phyloP scores from a whole-genome alignment of 2,888 invertebrate genomes.

The Amphipoea lucens region DNA sequence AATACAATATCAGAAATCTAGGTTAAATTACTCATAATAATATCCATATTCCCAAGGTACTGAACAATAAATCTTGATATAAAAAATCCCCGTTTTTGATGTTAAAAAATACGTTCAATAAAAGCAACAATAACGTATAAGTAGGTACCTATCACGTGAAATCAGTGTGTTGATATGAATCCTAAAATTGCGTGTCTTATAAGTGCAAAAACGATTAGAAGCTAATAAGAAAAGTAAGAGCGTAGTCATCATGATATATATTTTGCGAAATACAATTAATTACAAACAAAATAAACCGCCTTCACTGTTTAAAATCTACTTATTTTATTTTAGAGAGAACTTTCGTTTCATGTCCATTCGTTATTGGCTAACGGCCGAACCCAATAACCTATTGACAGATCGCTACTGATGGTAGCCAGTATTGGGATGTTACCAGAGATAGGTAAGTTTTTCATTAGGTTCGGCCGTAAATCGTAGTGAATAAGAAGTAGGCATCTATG shows the following conservation, averaged over 20 bases:
- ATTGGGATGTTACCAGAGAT: too few species aligned
- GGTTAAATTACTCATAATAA: constrained; percentile 41
- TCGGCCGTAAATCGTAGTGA: too few species aligned
- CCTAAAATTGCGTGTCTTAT: constrained; percentile 15
- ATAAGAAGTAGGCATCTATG: too few species aligned
- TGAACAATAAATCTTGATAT: constrained; percentile 22
- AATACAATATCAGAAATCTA: not conserved
- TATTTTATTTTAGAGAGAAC: not conserved
- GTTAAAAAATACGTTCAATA: constrained; percentile 17
- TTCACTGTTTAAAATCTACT: not conserved
- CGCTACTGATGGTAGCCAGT: not conserved
- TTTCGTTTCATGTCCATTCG: not conserved
- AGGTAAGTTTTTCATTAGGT: too few species aligned
- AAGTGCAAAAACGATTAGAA: constrained; percentile 41
- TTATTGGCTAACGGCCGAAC: not conserved
- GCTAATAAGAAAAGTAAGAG: constrained; percentile 35
- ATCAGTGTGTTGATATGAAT: constrained; percentile 30
- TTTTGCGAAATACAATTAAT: not conserved
- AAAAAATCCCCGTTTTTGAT: not conserved
- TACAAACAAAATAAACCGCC: not conserved
- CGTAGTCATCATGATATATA: constrained; percentile 21
- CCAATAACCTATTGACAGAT: not conserved
- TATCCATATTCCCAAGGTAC: constrained; percentile 12
- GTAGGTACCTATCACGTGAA: constrained; percentile 31
- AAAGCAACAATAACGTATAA: constrained; percentile 20